phyloP scores from a whole-genome alignment of 2,113 vertebrate species.

The Oncorhynchus gorbuscha region DNA sequence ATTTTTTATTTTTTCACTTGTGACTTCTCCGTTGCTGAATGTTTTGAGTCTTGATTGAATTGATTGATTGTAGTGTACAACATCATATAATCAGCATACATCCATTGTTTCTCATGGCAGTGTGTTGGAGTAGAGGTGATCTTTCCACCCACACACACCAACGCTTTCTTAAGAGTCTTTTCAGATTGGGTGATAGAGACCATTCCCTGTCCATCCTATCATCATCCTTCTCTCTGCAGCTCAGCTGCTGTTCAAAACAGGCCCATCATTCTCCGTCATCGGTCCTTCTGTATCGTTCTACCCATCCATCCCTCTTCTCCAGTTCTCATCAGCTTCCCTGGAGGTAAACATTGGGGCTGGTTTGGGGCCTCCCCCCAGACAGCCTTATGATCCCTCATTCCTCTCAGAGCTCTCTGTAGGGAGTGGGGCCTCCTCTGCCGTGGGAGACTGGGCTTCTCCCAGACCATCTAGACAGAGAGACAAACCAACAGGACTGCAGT shows the following conservation, averaged over 20 bases:
- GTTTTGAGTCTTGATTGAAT: neutral
- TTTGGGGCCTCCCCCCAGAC: too few species aligned
- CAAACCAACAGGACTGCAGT: neutral
- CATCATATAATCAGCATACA: conserved; percentile 39
- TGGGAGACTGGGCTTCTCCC: conserved; percentile 81
- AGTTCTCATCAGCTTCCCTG: conserved; percentile 39
- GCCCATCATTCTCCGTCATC: conserved; percentile 29
- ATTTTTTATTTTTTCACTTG: conserved; percentile 30
- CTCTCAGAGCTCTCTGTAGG: conserved; percentile 74
- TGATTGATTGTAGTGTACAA: conserved; percentile 28
- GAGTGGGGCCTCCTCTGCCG: conserved; percentile 69
- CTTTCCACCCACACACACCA: conserved; percentile 5
- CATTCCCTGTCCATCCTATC: too few species aligned
- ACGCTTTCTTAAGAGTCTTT: conserved; percentile 15
- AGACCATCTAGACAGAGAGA: conserved; percentile 72
- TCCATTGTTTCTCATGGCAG: conserved; percentile 29
- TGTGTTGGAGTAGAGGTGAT: conserved; percentile 3
- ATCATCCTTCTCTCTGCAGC: conserved; percentile 11
- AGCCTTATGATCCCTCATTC: conserved; percentile 79
- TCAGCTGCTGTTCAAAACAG: conserved; percentile 40
- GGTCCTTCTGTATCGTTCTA: conserved; percentile 20
- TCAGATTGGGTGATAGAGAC: conserved; percentile 15
- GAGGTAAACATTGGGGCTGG: conserved; percentile 26
- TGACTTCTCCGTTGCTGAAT: neutral
- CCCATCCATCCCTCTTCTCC: conserved; percentile 32